Evolutionary conservation across 1,140 invertebrate genomes (phyloP).

Genomic region (Listronotus bonariensis): DNA sequence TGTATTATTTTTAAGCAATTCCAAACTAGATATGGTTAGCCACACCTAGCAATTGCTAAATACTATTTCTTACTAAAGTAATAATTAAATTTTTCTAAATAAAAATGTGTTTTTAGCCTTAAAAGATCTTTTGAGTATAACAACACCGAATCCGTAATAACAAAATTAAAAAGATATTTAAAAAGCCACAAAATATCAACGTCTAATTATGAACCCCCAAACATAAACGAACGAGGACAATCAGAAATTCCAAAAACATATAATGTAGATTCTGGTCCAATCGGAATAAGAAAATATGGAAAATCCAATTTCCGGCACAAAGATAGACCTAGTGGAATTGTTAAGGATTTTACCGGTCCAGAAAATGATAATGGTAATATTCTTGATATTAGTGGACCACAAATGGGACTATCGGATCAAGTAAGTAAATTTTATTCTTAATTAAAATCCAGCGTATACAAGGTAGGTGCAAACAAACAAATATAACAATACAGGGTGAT

Average conservation of each 20-base stretch:
- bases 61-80: too few species aligned
- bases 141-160: conserved; percentile 55
- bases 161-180: conserved; percentile 55
- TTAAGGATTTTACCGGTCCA: conserved; percentile 37
- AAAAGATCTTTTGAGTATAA: conserved; percentile 56
- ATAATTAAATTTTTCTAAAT: too few species aligned
- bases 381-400: background rate
- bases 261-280: conserved; percentile 34
- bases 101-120: conserved; percentile 9
- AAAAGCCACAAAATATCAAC: conserved; percentile 40
- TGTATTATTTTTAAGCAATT: too few species aligned
- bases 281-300: conserved; percentile 45
- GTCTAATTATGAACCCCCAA: background rate
- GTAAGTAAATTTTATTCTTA: conserved; percentile 14
- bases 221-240: conserved; percentile 20
- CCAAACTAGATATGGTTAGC: too few species aligned
- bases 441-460: too few species aligned
- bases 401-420: conserved; percentile 9
- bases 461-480: too few species aligned
- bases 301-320: conserved; percentile 49
- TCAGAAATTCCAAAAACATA: conserved; percentile 41
- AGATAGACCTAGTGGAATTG: conserved; percentile 40
- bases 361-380: conserved; percentile 1
- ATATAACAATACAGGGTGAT: too few species aligned
- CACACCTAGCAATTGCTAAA: too few species aligned